Evolutionary conservation across 2,113 vertebrate species (phyloP).

Genomic region (Shinisaurus crocodilurus): DNA sequence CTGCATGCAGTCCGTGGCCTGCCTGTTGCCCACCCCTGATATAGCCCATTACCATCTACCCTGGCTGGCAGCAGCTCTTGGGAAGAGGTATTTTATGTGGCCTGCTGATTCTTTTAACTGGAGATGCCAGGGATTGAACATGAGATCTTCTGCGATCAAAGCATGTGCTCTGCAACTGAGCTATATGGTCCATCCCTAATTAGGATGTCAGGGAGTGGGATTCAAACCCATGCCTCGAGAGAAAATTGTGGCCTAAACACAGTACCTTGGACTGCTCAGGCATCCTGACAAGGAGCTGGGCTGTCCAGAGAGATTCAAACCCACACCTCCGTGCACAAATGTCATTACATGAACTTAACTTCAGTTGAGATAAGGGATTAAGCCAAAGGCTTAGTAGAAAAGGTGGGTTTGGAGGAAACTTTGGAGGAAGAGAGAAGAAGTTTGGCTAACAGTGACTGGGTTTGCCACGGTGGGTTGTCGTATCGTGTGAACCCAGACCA

Average conservation of each 20-base stretch:
- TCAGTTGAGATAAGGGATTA: background rate
- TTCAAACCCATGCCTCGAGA: background rate
- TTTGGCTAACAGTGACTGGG: background rate
- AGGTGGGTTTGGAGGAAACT: background rate
- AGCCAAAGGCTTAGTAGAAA: background rate
- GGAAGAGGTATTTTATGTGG: no score
- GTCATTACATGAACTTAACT: background rate
- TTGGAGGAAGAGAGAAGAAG: background rate
- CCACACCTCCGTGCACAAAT: background rate
- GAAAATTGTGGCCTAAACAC: background rate
- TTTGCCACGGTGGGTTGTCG: no score
- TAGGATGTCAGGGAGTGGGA: background rate
- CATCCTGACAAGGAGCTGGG: background rate
- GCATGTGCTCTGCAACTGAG: background rate
- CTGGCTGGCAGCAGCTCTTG: background rate
- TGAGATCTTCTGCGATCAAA: background rate
- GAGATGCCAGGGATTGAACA: background rate
- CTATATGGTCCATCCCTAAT: background rate
- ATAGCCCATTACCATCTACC: background rate
- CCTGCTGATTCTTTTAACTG: background rate
- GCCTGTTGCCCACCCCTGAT: background rate
- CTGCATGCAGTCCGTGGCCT: no score
- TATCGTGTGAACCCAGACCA: no score
- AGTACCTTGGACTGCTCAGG: background rate
- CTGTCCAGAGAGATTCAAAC: background rate